phyloP scores from a whole-genome alignment of 2,797 vertebrate species.

The Sebastes minor region DNA sequence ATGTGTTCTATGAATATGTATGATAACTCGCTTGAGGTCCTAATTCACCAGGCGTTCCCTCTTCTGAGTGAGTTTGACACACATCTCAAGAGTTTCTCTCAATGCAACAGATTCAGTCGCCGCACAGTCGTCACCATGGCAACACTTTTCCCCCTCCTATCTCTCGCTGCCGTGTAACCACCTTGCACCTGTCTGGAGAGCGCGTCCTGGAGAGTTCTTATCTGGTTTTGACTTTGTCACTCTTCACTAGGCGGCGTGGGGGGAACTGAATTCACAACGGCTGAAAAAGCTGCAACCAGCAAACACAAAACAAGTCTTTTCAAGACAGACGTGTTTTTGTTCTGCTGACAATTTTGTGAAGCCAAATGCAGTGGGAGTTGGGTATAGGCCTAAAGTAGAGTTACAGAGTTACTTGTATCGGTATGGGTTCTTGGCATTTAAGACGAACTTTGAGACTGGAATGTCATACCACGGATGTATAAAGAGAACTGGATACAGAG shows the following conservation, averaged over 20 bases:
- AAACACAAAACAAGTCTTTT: conserved; percentile 38
- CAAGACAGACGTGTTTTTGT: conserved; percentile 6
- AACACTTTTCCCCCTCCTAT: conserved; percentile 25
- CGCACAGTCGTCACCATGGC: conserved; percentile 35
- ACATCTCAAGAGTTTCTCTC: not conserved
- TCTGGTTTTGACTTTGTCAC: conserved; percentile 57
- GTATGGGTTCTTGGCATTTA: not conserved
- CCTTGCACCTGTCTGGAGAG: conserved; percentile 44
- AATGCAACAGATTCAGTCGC: not conserved
- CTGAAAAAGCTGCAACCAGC: conserved; percentile 28
- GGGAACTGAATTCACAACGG: conserved; percentile 34
- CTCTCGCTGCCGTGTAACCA: conserved; percentile 41
- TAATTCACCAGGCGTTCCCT: not conserved
- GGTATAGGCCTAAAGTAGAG: not conserved
- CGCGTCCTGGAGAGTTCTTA: conserved; percentile 39
- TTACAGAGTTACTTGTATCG: not conserved
- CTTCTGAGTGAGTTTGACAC: not conserved
- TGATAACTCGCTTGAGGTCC: not conserved
- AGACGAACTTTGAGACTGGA: not conserved
- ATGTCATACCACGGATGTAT: not conserved
- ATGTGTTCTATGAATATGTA: not conserved
- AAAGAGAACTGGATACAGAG: not conserved
- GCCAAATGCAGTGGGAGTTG: not conserved
- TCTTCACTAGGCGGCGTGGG: conserved; percentile 43
- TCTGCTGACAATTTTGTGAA: conserved; percentile 18